A percentile compares a stretch with the other conserved stretches of the same genome.
Conservation (phyloP, 2,113 vertebrate species). For the Brachirus orientalis region DNA sequence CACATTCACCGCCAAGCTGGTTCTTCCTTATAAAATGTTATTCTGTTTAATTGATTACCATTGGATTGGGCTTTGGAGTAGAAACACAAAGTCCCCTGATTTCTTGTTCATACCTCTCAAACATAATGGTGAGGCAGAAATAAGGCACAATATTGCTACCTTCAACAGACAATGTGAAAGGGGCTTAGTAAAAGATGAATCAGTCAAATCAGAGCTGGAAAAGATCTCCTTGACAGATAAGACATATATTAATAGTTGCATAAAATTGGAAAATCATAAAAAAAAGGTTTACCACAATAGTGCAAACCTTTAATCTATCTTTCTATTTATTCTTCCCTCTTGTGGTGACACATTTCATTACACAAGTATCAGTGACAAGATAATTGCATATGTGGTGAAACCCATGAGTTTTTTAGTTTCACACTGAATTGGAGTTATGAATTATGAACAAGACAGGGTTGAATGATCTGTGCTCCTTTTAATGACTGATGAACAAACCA, state of each 20-base stretch:
- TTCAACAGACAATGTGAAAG: too few species aligned
- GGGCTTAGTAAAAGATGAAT: background rate
- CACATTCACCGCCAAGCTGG: background rate
- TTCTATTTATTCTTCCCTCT: conserved; percentile 46
- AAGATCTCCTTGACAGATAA: too few species aligned
- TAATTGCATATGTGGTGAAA: conserved; percentile 8
- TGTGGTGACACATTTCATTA: conserved; percentile 49
- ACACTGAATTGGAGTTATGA: too few species aligned
- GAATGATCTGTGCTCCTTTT: too few species aligned
- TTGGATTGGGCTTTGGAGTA: background rate
- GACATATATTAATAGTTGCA: too few species aligned
- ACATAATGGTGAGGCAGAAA: too few species aligned
- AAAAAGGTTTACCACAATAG: background rate
- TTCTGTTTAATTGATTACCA: background rate
- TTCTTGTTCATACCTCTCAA: too few species aligned
- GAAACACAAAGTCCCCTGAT: too few species aligned
- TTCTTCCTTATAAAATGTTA: background rate
- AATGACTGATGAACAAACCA: too few species aligned
- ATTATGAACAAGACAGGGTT: too few species aligned
- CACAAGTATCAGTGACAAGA: conserved; percentile 1
- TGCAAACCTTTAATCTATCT: background rate
- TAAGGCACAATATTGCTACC: too few species aligned
- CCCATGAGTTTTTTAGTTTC: background rate
- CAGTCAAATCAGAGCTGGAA: background rate
- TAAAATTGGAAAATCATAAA: too few species aligned